These are phyloP conservation scores for Pteromalus puparum DNA, from an alignment of 1,140 invertebrate genomes.

Conservation along the genomic window DNA sequence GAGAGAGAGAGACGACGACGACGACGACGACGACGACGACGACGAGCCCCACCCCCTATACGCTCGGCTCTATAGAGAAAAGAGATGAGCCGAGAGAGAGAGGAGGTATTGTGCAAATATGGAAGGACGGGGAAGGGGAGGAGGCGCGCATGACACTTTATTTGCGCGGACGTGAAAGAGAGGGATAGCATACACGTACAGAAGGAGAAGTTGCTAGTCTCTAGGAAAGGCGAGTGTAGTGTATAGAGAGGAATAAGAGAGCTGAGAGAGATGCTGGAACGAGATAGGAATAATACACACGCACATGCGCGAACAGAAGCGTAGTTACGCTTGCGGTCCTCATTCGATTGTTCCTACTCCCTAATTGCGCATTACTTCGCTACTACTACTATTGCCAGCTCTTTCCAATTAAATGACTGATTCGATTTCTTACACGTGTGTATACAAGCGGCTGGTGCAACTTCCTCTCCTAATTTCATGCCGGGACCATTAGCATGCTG, in stretches of 20 bases:
- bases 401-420: slow-evolving; percentile 9
- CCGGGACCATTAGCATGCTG: neutral
- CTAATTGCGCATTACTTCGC: slow-evolving; percentile 13
- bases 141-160: slow-evolving; percentile 1
- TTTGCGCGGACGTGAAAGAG: slow-evolving; percentile 4
- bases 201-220: neutral
- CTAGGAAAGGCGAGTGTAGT: neutral
- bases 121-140: no score
- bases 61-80: neutral
- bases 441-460: neutral
- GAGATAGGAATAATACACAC: neutral
- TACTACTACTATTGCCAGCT: no score
- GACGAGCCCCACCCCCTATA: neutral
- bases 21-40: no score
- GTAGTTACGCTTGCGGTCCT: neutral
- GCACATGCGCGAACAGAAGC: neutral
- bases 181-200: neutral
- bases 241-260: no score
- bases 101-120: slow-evolving; percentile 19
- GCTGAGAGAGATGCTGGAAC: neutral
- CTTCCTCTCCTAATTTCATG: neutral
- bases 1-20: no score
- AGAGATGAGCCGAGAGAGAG: neutral
- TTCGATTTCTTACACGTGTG: neutral
- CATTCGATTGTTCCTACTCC: neutral